Evolutionary conservation across 2,888 invertebrate species (phyloP).

Genomic region (Caenorhabditis panamensis): DNA sequence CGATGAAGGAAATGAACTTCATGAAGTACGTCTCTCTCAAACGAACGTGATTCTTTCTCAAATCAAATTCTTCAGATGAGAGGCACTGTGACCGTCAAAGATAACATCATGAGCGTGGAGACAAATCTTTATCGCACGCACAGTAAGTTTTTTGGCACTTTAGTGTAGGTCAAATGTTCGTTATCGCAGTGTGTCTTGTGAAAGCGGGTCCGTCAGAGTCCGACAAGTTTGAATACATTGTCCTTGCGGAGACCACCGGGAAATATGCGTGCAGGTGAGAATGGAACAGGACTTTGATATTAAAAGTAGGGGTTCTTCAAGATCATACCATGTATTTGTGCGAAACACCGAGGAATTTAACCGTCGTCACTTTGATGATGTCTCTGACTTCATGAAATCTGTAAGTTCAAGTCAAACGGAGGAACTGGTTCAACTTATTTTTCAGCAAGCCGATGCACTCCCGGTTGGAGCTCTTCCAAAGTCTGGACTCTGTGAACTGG

Average conservation of each 20-base stretch:
- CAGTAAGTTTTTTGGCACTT: slow-evolving; percentile 47
- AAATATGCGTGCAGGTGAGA: slow-evolving; percentile 68
- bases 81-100: slow-evolving; percentile 63
- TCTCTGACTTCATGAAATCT: slow-evolving; percentile 75
- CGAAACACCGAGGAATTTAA: slow-evolving; percentile 76
- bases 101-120: slow-evolving; percentile 62
- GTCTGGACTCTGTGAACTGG: slow-evolving; percentile 67
- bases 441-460: slow-evolving; percentile 60
- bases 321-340: slow-evolving; percentile 74
- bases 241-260: slow-evolving; percentile 74
- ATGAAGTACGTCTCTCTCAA: too few relatives aligned
- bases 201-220: slow-evolving; percentile 75
- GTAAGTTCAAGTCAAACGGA: slow-evolving; percentile 5
- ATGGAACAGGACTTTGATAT: not conserved
- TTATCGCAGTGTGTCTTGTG: slow-evolving; percentile 71
- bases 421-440: not conserved
- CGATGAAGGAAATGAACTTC: slow-evolving; percentile 67
- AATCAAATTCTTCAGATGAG: slow-evolving; percentile 69
- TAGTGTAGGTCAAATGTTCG: not conserved
- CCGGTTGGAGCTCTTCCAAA: slow-evolving; percentile 71
- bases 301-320: slow-evolving; percentile 24
- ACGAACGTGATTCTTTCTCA: too few relatives aligned
- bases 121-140: slow-evolving; percentile 72
- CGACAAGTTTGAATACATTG: slow-evolving; percentile 73
- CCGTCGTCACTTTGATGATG: slow-evolving; percentile 74